A percentile compares a stretch with the other conserved stretches of the same genome.
These are phyloP conservation scores for Poeciliopsis retropinna DNA, from an alignment of 2,113 vertebrate species.

Conservation along the genomic window DNA sequence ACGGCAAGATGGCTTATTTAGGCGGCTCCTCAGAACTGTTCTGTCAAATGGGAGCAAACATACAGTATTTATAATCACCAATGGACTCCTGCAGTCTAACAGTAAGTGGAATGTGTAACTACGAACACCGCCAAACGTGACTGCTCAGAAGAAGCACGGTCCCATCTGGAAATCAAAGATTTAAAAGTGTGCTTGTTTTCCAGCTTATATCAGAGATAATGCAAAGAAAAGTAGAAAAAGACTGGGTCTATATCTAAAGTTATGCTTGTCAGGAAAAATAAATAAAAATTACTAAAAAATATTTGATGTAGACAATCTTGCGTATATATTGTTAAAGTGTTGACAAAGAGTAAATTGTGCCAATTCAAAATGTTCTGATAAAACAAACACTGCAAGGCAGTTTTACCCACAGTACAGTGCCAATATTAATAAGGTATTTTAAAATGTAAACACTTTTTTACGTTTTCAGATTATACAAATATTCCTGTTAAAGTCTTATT, in stretches of 20 bases:
- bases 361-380: no score
- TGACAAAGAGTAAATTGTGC: background rate
- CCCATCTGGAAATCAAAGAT: conserved; percentile 26
- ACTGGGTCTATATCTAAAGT: background rate
- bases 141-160: background rate
- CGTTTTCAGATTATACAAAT: no score
- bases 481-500: no score
- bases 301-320: background rate
- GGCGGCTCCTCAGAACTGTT: conserved; percentile 38
- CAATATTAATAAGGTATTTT: no score
- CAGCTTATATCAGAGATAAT: background rate
- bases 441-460: no score
- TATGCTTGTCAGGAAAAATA: background rate
- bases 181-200: conserved; percentile 2
- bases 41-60: conserved; percentile 55
- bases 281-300: background rate
- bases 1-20: conserved; percentile 54
- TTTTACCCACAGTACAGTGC: no score
- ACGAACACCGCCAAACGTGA: conserved; percentile 1
- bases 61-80: conserved; percentile 62
- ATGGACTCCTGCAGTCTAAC: conserved; percentile 54
- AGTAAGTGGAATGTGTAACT: conserved; percentile 23
- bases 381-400: no score
- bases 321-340: background rate
- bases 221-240: background rate